Evolutionary conservation across 1,140 invertebrate genomes (phyloP).

Genomic region (Lepidotrigona ventralis): DNA sequence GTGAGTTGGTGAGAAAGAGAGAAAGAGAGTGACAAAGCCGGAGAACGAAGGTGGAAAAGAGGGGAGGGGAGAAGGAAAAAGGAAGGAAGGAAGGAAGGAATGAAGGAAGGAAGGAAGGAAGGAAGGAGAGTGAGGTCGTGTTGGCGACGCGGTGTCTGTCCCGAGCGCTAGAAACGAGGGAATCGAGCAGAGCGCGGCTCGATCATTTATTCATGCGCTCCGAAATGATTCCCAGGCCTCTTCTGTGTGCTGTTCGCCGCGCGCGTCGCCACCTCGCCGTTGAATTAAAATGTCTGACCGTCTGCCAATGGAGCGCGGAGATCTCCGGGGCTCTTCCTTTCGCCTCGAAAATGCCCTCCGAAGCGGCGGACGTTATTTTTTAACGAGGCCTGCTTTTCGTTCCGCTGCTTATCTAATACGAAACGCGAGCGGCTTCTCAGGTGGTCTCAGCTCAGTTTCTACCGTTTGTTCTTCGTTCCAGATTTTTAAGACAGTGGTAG

Average conservation of each 20-base stretch:
- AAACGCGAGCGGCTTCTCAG: background rate
- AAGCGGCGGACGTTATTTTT: conserved; percentile 23
- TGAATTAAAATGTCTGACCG: conserved; percentile 59
- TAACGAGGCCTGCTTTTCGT: conserved; percentile 33
- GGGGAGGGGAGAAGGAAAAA: background rate
- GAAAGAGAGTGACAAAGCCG: background rate
- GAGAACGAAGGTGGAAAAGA: background rate
- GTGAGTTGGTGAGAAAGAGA: background rate
- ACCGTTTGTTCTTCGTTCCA: background rate
- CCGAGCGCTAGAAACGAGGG: conserved; percentile 53
- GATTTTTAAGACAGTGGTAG: no score
- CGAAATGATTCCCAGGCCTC: conserved; percentile 73
- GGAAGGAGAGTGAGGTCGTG: conserved; percentile 49
- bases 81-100: background rate
- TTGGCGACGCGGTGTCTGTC: conserved; percentile 68
- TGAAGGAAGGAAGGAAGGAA: background rate
- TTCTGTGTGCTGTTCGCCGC: conserved; percentile 52
- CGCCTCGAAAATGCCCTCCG: conserved; percentile 19
- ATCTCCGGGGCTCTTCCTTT: background rate
- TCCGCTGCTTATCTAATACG: conserved; percentile 30
- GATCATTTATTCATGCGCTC: conserved; percentile 74
- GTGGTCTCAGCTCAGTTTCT: background rate
- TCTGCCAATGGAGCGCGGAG: conserved; percentile 24
- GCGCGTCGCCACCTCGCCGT: conserved; percentile 27
- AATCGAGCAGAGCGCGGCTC: conserved; percentile 53